Base-by-base conservation (phyloP, 2,888 invertebrate species). In the Scotopteryx bipunctaria region DNA sequence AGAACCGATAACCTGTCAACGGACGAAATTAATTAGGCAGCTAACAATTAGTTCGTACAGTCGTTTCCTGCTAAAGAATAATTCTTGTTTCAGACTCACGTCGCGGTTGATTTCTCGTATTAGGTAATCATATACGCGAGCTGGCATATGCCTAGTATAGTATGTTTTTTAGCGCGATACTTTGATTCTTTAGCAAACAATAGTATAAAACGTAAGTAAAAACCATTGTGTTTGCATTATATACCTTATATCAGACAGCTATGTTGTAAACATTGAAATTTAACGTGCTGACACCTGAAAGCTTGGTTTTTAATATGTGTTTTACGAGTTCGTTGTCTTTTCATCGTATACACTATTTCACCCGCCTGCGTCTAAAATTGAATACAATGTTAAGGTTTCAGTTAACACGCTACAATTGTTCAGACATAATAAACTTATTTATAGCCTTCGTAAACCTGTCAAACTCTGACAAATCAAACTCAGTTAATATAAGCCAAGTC, bases 321-420 rank as follows among this genome's bases (percentile, higher is more conserved):
- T 89, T 89, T 82, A 90, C 78, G 89, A 85, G 89, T 85, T 87
- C 87, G 75, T 87, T 88, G 88, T 88, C 87, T 82, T 78, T 83
- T 76, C 75, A 72, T 69, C 69, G 70, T 84, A 83, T 83, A 88
- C 81, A 78, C 76, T 81, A 78, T 81, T 80, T 78, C 72, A 77
- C 71, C 74, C 66, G 55, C 52, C 68, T 70, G 59, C 65, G 59
- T 60, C 70, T 62, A 66, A 77, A n/a, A 71, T 67, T 58, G 72
- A 71, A 70, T 73, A 74, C 67, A 75, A 75, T 71, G 31, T 75
- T 66, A 65, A 76, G 72, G 71, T 71, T 74, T 76, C 62, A 69
- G 75, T 74, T 74, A 69, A 72, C 66, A 64, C 63, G 55, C 62
- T 55, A 63, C 52, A 43, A 37, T 31, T 14, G 17, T 17, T 35